Percentiles rank a stretch among this genome's conserved stretches.
These are phyloP conservation scores for Helobdella robusta DNA, from an alignment of 2,888 invertebrate genomes.

Conservation along the genomic window DNA sequence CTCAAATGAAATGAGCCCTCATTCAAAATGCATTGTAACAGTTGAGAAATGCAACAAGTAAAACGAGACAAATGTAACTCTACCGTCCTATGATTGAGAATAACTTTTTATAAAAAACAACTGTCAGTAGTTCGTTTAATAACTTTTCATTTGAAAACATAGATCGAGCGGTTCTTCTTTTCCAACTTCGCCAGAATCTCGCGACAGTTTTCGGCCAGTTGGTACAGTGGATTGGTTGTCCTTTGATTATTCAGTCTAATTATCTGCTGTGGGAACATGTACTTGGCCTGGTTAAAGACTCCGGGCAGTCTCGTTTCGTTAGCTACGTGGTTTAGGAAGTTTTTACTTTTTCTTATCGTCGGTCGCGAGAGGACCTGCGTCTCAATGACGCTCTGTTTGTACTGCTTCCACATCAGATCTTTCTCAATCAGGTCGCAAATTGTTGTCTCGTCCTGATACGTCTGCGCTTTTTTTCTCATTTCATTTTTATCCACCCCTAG, in stretches of 20 bases:
- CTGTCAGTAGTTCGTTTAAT: no score
- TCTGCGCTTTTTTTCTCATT: background rate
- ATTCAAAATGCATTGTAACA: no score
- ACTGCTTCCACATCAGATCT: conserved; percentile 13
- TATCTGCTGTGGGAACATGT: conserved; percentile 4
- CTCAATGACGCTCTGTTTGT: conserved; percentile 9
- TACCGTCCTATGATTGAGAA: no score
- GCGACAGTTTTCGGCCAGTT: no score
- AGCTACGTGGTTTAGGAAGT: conserved; percentile 9
- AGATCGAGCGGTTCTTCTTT: background rate
- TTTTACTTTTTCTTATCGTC: background rate
- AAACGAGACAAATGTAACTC: no score
- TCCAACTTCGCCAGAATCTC: no score
- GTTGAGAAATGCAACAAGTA: no score
- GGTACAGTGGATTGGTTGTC: conserved; percentile 8
- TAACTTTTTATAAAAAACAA: no score
- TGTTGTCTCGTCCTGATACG: conserved; percentile 4
- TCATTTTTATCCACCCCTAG: conserved; percentile 12
- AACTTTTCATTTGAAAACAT: no score
- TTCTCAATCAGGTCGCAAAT: conserved; percentile 11
- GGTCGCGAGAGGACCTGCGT: conserved; percentile 1
- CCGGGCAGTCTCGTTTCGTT: background rate
- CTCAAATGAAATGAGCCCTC: no score
- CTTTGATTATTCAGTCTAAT: background rate
- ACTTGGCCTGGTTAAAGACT: conserved; percentile 13